phyloP scores from a whole-genome alignment of 1,140 invertebrate genomes.

The Neotoxoptera formosana region DNA sequence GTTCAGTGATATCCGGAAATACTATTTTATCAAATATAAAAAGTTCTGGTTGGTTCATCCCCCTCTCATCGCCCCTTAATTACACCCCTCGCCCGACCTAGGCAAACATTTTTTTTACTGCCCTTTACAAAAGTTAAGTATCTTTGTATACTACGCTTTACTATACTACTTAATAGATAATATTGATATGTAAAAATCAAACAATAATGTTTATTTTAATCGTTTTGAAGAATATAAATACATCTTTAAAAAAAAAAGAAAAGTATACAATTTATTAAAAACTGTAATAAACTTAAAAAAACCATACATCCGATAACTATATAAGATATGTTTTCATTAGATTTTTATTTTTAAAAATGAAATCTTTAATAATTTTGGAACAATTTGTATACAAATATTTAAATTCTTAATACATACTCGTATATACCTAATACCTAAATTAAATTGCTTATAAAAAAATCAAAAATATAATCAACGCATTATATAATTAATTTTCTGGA shows the following conservation, averaged over 20 bases:
- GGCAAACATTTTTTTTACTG: not conserved
- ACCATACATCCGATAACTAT: too few relatives aligned
- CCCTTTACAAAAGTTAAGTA: not conserved
- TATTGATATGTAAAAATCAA: not conserved
- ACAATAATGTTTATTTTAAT: not conserved
- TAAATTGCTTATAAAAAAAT: not conserved
- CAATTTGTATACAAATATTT: not conserved
- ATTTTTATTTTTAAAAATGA: not conserved
- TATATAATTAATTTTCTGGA: not conserved
- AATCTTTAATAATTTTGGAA: not conserved
- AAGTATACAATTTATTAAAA: not conserved
- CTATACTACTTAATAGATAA: not conserved
- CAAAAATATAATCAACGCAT: not conserved
- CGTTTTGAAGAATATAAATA: not conserved
- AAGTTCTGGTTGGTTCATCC: too few relatives aligned
- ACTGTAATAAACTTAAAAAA: not conserved
- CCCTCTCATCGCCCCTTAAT: too few relatives aligned
- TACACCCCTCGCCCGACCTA: not conserved
- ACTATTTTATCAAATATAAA: too few relatives aligned
- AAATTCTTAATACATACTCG: not conserved
- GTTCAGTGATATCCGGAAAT: too few relatives aligned
- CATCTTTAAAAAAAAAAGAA: not conserved
- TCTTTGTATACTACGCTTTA: not conserved
- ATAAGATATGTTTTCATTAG: not conserved
- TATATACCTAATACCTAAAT: not conserved